Conservation (phyloP, 2,113 vertebrate genomes). For the Saccopteryx leptura region DNA sequence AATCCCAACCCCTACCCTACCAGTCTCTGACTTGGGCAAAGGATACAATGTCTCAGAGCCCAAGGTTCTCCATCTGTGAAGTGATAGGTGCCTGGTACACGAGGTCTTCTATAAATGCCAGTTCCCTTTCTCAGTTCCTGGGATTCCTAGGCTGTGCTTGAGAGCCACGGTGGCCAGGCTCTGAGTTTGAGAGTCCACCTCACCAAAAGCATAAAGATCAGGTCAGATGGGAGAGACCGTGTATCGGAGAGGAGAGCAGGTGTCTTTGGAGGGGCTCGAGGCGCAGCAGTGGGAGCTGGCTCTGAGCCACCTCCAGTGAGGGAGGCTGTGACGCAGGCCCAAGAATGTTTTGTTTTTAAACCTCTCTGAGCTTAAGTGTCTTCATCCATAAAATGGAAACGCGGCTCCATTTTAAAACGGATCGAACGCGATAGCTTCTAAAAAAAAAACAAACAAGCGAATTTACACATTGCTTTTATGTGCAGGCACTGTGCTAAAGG, state of each 20-base stretch:
- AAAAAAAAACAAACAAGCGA: not conserved
- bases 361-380: not conserved
- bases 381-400: not conserved
- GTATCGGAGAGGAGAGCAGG: not conserved
- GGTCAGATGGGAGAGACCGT: not conserved
- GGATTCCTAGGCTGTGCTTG: not conserved
- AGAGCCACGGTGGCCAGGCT: not conserved
- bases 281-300: not conserved
- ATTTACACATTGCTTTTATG: not conserved
- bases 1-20: not conserved
- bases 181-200: not conserved
- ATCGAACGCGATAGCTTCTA: not conserved
- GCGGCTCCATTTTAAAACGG: not conserved
- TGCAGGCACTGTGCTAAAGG: not conserved
- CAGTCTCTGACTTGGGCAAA: not conserved
- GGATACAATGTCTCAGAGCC: not conserved
- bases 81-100: not conserved
- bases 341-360: not conserved
- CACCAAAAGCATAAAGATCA: not conserved
- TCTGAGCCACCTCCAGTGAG: not conserved
- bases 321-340: not conserved
- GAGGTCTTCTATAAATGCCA: not conserved
- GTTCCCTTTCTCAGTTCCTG: not conserved
- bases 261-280: not conserved
- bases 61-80: not conserved